These are phyloP conservation scores for Agonopterix alstromeriana DNA, from an alignment of 2,888 invertebrate genomes.

Conservation along the genomic window DNA sequence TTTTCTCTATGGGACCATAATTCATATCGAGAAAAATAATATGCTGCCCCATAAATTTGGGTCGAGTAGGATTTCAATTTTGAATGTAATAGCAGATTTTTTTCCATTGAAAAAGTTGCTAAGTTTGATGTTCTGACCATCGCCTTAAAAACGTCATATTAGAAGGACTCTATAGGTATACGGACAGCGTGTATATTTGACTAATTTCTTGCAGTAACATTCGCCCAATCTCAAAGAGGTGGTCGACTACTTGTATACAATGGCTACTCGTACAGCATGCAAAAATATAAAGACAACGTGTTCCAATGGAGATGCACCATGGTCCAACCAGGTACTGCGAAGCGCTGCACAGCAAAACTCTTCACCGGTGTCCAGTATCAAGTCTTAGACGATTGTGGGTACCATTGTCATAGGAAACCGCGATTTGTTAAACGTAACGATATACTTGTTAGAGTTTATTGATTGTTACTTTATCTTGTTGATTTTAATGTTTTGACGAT, in stretches of 20 bases:
- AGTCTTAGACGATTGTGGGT: conserved; percentile 25
- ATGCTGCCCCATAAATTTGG: no score
- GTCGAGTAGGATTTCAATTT: no score
- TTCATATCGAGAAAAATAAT: no score
- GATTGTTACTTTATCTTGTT: no score
- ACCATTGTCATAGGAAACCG: conserved; percentile 38
- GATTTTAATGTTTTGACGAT: no score
- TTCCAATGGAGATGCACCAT: conserved; percentile 49
- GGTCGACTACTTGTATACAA: conserved; percentile 38
- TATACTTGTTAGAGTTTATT: conserved; percentile 19
- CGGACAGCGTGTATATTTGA: not conserved
- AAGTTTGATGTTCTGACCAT: no score
- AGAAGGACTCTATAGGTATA: no score
- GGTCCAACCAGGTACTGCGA: conserved; percentile 36
- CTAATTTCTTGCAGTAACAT: conserved; percentile 38
- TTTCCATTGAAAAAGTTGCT: no score
- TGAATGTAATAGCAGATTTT: no score
- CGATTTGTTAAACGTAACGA: conserved; percentile 31
- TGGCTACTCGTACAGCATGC: conserved; percentile 40
- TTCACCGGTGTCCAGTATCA: conserved; percentile 28
- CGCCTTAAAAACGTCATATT: no score
- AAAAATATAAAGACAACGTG: conserved; percentile 22
- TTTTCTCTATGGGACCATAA: no score
- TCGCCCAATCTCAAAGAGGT: conserved; percentile 46
- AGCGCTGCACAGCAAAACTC: conserved; percentile 40